Base-by-base conservation (phyloP, 2,113 vertebrate species). In the Sinocyclocheilus anophthalmus region DNA sequence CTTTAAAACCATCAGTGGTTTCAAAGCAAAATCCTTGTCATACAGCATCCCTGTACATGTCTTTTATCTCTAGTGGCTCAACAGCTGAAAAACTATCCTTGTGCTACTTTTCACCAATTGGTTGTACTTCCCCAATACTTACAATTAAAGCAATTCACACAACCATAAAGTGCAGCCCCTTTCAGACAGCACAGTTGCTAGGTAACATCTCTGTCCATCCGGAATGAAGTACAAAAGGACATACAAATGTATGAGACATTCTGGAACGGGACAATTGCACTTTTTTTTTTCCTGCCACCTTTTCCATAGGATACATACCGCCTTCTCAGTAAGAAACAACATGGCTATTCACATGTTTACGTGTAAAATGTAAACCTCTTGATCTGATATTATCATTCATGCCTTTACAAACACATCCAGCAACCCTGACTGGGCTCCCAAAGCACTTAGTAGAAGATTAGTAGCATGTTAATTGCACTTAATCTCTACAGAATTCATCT, bases 151-250 rank as follows among this genome's bases (percentile, higher is more conserved):
- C 61, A 85, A 80, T 85, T 87, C 82, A 63, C 70, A 69, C 13
- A 42, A 55, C 55, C 80, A 65, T 48, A 77, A 81, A 85, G 48
- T 75, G 10, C 67, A 69, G 59, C 30, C 53, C 26, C 37, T 75
- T 59, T 84, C 84, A 81, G 53, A 79, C 53, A 84, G 67, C 70
- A 77, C 85, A 50, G 89, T 90, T 90, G 89, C 89, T 88, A 90
- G 87, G 89, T 85, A 87, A 90, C 89, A 83, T 85, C 85, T 75
- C 79, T 30, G 80, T 85, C 70, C 57, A 63, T 73, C 14, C 30
- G 67, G 50, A 84, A 61, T 67, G 67, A 72, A 69, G 55, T 20
- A 73, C 37, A 72, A 55, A 70, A 30, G 16, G 78, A 55, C 59
- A 67, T 55, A 48, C 14, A 69, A 69, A 81, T 76, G 30, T 65